phyloP scores from a whole-genome alignment of 2,113 vertebrate species.

The Triplophysa tibetana region DNA sequence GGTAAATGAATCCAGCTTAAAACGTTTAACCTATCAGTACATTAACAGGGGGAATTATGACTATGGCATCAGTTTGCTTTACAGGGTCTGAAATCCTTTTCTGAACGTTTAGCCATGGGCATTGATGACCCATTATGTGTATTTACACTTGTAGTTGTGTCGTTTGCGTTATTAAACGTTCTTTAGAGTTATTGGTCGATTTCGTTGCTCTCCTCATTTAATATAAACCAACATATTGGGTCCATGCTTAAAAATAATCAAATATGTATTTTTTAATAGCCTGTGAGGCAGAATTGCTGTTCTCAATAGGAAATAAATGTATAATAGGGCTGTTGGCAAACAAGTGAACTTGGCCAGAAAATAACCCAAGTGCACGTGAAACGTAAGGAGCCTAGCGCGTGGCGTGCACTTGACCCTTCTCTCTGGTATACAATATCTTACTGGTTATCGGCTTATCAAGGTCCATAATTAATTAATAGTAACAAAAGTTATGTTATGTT shows the following conservation, averaged over 20 bases:
- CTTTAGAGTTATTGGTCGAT: too few relatives aligned
- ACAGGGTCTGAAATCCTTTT: not conserved
- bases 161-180: too few relatives aligned
- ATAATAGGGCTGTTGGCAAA: not conserved
- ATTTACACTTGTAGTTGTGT: not conserved
- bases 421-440: constrained; percentile 46
- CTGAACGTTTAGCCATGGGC: not conserved
- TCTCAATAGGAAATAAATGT: not conserved
- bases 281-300: not conserved
- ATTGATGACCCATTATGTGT: not conserved
- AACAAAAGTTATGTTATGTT: constrained; percentile 59
- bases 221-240: too few relatives aligned
- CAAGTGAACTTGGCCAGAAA: not conserved
- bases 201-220: too few relatives aligned
- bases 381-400: constrained; percentile 35
- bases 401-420: constrained; percentile 69
- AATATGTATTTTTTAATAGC: too few relatives aligned
- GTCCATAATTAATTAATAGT: constrained; percentile 66
- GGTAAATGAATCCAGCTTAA: not conserved
- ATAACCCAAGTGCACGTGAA: constrained; percentile 24
- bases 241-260: not conserved
- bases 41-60: not conserved
- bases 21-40: constrained; percentile 1
- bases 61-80: not conserved
- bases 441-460: constrained; percentile 65